Base-by-base conservation (phyloP, 1,140 invertebrate genomes). In the Frieseomelitta varia region DNA sequence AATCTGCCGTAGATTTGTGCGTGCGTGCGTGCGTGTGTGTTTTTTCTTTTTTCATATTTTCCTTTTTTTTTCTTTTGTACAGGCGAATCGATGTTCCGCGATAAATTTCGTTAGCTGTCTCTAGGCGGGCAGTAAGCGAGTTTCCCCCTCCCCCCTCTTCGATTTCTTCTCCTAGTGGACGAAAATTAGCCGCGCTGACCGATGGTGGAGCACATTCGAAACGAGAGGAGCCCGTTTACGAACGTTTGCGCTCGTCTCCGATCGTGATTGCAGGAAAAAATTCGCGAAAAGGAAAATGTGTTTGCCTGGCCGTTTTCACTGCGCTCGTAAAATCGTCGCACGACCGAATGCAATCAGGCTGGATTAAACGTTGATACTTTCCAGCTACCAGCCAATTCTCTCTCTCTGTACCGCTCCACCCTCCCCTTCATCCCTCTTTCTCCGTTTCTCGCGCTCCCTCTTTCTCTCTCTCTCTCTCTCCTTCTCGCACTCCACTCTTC, bases 351-450 rank as follows among this genome's bases (percentile, higher is more conserved):
- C 79, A 88, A 88, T 88, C 86, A 83, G 61, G 67, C 17, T 63
- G 79, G 84, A 87, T 87, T 85, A 87, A 81, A 87, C 78, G 84
- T 87, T 85, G 86, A 85, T 80, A 85, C 79, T 63, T 79, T 68
- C 39, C 34, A 85, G 84, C 69, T 84, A 80, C 83, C 61, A 80
- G 78, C 78, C 83, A 79, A 80, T 80, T 84, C 78, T 51, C 81
- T 79, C 61, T 65, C n/a, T 19, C 27, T 53, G 11, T 67, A 17
- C 21, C 34, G 30, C n/a, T 53, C n/a, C 39, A 4, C 34, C 51
- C 17, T 21, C 19, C 4, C 24, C 19, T 61, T n/a, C 24, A 61
- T 61, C 24, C n/a, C 6, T n/a, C 34, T 63, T 34, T 63, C 30
- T 67, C 53, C 2, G 1, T 53, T 3, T 39, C 65, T n/a, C 51